Base-by-base conservation (phyloP, 2,797 vertebrate genomes). In the Sebastes cheni region DNA sequence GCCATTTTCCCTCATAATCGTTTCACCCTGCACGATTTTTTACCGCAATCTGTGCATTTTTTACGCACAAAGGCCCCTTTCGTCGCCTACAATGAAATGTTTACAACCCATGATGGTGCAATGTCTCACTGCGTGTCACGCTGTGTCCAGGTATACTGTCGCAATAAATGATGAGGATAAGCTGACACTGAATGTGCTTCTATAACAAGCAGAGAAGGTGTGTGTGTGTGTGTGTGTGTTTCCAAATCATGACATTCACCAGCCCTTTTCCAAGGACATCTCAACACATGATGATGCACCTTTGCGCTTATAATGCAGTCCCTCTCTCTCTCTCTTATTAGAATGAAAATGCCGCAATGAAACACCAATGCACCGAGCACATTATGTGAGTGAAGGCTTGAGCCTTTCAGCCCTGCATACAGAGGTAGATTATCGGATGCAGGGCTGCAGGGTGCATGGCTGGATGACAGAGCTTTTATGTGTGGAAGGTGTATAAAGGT, bases 191-290 rank as follows among this genome's bases (percentile, higher is more conserved):
- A 42, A 16, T 42, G 85, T 27, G 72, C 64, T 54, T 5, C 50
- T 54, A 3, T 16, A 67, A 67, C 85, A 83, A 67, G 8, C 69
- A 67, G 72, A 56, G 50, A 60, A 46, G 25, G 79, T 12, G 34
- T 55, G 34, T 62, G 70, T 52, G 79, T 62, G 70, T 52, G 79
- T 18, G 69, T 65, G 74, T 75, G 75, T 67, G 62, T 79, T 69
- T 79, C 62, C 67, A 46, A 46, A 66, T 27, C 50, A 54, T 95
- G 94, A 94, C 95, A 95, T 95, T 95, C 94, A 94, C 83, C 92
- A 79, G 69, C 79, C 82, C 81, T 86, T 82, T 88, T 59, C 91
- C 94, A 95, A 95, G 95, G 95, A 89, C 94, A 83, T 91, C 66
- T 79, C 87, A 42, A 42, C 39, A 67, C 81, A 50, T 46, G 77